Evolutionary conservation across 1,140 invertebrate species (phyloP).

Genomic region (Oreohelix idahoensis): DNA sequence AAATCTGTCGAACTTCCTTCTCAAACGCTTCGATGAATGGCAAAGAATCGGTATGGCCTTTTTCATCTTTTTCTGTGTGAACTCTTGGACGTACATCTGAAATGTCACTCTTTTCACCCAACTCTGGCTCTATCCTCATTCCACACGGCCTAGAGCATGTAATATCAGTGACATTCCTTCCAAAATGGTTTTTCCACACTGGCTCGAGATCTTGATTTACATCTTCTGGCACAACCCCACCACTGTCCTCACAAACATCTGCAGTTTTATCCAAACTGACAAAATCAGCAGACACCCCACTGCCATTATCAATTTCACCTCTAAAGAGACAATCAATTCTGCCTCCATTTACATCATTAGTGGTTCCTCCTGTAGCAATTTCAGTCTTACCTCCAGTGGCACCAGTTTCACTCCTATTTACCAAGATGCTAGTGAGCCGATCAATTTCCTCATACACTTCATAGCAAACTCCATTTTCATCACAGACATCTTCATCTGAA

Average conservation of each 20-base stretch:
- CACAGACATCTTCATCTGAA: neutral
- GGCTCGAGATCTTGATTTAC: neutral
- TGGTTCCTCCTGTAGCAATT: no score
- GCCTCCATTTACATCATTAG: no score
- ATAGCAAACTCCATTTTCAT: neutral
- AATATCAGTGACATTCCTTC: neutral
- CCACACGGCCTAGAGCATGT: no score
- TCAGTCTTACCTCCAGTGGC: neutral
- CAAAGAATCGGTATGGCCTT: neutral
- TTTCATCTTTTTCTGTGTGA: neutral
- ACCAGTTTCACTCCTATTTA: neutral
- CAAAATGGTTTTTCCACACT: neutral
- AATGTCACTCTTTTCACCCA: neutral
- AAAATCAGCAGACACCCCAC: neutral
- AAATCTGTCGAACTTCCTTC: neutral
- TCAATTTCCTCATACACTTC: neutral
- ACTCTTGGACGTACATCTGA: neutral
- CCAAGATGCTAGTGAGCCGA: neutral
- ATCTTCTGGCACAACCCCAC: neutral
- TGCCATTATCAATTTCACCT: no score
- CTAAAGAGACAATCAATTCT: no score
- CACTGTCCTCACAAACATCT: neutral
- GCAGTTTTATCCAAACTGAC: neutral
- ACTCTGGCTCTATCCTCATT: neutral
- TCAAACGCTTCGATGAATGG: neutral